Evolutionary conservation across 2,888 invertebrate genomes (phyloP), one percentile per base, ranked within the genome.

Genomic region (Dastarcus helophoroides): DNA sequence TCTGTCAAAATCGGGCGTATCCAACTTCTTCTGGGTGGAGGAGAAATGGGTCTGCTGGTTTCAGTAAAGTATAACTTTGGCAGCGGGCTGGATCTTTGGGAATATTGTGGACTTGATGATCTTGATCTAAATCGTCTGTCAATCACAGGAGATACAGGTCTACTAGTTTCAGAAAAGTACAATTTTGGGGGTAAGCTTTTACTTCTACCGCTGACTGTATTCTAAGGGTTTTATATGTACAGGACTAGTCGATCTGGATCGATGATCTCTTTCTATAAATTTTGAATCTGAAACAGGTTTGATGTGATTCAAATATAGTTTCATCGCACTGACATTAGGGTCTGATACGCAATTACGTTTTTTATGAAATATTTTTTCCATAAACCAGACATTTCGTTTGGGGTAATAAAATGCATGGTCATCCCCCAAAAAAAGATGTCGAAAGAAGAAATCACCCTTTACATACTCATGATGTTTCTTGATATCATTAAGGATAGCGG

Each of bases 211-310:
- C 6, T n/a, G 19, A 8, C 19, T 6, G 8, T n/a, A 19, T 19
- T 7, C 19, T 6, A 35, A 71, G 61, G 1, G 70, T 68, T 39
- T 67, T 1, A n/a, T n/a, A n/a, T n/a, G n/a, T n/a, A n/a, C n/a
- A n/a, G 77, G 73, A 46, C 72, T 76, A 9, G 67, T 64, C 14
- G 67, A 63, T 40, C 56, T 34, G 62, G 71, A 51, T 64, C 74
- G 34, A 52, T 58, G 49, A 46, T 81, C 81, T 63, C 75, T 68
- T 44, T 70, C 68, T 46, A 71, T 71, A 54, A 83, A 82, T 45
- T 76, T 74, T 2, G 81, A 82, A 41, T 77, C 70, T 2, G 75
- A 71, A 0, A 82, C 80, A 3, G 82, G 79, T 48, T 72, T 74
- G 39, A 77, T 74, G 44, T 77, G 69, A 23, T 71, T 67, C 22